Conservation (phyloP, 1,140 invertebrate genomes). For the Heterodera schachtii region DNA sequence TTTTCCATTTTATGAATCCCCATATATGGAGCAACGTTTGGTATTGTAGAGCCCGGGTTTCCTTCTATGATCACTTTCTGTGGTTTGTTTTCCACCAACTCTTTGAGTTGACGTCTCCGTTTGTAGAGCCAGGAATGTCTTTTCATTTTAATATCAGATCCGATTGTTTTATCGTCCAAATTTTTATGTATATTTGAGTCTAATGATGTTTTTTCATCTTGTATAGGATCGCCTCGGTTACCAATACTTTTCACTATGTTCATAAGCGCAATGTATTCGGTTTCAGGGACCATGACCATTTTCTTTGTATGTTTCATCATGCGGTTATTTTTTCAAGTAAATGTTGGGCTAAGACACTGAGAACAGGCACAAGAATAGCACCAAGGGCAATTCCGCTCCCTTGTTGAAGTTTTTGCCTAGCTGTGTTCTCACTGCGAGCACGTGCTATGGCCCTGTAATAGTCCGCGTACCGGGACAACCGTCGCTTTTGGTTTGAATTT, state of each 20-base stretch:
- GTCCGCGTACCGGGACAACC: too few relatives aligned
- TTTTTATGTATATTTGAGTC: background rate
- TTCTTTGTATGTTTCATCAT: background rate
- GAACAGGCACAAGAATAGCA: conserved; percentile 8
- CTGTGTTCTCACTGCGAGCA: conserved; percentile 7
- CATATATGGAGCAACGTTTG: background rate
- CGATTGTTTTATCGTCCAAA: background rate
- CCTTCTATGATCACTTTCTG: conserved; percentile 11
- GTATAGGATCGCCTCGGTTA: background rate
- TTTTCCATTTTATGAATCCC: background rate
- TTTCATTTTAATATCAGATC: background rate
- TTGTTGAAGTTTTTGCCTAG: conserved; percentile 22
- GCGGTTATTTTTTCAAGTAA: background rate
- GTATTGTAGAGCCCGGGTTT: background rate
- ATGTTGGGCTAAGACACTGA: conserved; percentile 10
- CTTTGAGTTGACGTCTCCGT: background rate
- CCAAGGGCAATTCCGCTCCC: too few relatives aligned
- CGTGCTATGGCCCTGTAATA: background rate
- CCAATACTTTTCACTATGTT: too few relatives aligned
- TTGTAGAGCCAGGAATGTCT: too few relatives aligned
- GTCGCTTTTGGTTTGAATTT: too few relatives aligned
- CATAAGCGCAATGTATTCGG: too few relatives aligned
- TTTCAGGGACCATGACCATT: too few relatives aligned
- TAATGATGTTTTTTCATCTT: conserved; percentile 3
- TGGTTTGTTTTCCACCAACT: conserved; percentile 3